Evolutionary conservation across 2,113 vertebrate genomes (phyloP).

Genomic region (Vidua chalybeata): DNA sequence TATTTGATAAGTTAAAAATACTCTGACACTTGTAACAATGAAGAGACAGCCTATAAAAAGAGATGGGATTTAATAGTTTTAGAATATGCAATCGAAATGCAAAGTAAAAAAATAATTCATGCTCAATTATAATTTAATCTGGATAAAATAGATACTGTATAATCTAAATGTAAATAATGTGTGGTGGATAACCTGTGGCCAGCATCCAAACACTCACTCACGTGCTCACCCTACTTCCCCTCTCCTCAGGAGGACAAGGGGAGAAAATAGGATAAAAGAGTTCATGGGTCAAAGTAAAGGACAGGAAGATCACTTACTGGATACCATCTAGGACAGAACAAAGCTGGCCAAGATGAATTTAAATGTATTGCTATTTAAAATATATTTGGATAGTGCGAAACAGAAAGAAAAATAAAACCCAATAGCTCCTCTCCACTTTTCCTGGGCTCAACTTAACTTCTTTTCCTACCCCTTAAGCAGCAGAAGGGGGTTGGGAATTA

Average conservation of each 20-base stretch:
- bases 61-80: neutral
- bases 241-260: neutral
- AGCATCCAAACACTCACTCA: neutral
- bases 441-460: neutral
- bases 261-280: neutral
- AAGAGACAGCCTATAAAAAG: neutral
- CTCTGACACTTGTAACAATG: neutral
- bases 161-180: neutral
- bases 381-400: neutral
- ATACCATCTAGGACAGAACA: neutral
- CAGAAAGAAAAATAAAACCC: neutral
- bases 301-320: neutral
- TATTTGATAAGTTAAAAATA: neutral
- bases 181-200: neutral
- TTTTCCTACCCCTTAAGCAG: neutral
- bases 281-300: neutral
- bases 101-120: too few species aligned
- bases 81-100: too few species aligned
- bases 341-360: neutral
- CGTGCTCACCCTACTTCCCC: neutral
- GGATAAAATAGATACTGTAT: neutral
- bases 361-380: neutral
- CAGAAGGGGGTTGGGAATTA: neutral
- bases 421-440: rapidly evolving
- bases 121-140: neutral